Evolutionary conservation across 1,140 invertebrate species (phyloP), one percentile per base, ranked within the genome.

Genomic region (Anastatus disparis): DNA sequence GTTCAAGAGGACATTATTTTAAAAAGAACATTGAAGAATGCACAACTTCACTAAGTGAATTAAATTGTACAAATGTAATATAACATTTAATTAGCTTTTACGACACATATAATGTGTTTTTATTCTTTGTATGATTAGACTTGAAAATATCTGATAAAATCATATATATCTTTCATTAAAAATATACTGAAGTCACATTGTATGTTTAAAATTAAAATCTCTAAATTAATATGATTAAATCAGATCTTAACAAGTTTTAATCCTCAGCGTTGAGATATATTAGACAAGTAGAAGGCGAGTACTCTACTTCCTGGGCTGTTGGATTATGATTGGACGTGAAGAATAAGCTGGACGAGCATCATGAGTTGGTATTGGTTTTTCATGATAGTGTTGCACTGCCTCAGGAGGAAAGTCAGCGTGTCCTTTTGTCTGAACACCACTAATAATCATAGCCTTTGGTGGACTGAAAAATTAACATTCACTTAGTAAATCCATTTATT

Each of bases 321-420:
- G 89, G 69, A 89, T 89, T 6, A 87, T 74, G 29, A 85, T 83
- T 6, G 93, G 85, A 88, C 93, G 86, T 85, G 87, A 77, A 85
- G 84, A 74, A 78, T 88, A 44, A 85, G 86, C 80, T 84, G 90
- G 58, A 82, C 88, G 79, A 85, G 86, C 77, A 87, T 90, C 84
- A 82, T 90, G 80, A 77, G 88, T 84, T 86, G 93, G 81, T 86
- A 90, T 80, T 87, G 94, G 85, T 88, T 95, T 89, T 82, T 93
- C 87, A 89, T 95, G 86, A 83, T 89, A 90, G 77, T 91, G 88
- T 81, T 96, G 93, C 6, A 95, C 92, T 3, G 94, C 94, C 80
- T 94, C 92, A 1, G 92, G 89, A n/a, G 94, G 93, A 82, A 94
- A 96, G 81, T 96, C 95, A 15, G 91, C 91, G 82, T 95, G 92